phyloP scores from a whole-genome alignment of 2,888 invertebrate species.

The Leptinotarsa rubiginosa region DNA sequence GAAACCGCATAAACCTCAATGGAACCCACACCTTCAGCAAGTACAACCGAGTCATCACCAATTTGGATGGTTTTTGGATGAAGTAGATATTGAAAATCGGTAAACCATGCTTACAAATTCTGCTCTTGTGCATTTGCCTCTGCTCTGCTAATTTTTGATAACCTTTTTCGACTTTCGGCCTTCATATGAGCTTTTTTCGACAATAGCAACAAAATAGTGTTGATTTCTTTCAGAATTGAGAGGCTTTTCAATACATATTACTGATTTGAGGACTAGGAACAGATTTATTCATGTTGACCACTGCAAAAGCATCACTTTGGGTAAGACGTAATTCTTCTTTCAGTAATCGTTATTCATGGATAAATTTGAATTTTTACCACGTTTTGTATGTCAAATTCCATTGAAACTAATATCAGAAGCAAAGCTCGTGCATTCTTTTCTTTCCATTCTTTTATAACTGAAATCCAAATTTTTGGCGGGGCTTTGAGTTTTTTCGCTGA shows the following conservation, averaged over 20 bases:
- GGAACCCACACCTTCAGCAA: not conserved
- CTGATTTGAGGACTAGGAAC: not conserved
- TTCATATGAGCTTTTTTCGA: not conserved
- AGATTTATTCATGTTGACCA: not conserved
- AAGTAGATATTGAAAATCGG: not conserved
- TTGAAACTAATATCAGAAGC: constrained; percentile 6
- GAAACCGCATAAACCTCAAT: not conserved
- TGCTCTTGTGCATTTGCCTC: not conserved
- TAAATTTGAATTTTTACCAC: not conserved
- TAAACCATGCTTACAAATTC: not conserved
- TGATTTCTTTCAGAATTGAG: not conserved
- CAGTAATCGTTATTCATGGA: not conserved
- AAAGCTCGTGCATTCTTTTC: constrained; percentile 4
- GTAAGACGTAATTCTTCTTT: not conserved
- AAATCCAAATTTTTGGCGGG: not conserved
- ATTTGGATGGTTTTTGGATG: not conserved
- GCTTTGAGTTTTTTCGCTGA: not conserved
- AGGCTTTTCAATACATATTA: not conserved
- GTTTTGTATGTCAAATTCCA: constrained; percentile 1
- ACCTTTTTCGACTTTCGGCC: constrained; percentile 3
- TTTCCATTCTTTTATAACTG: not conserved
- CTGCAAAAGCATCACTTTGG: not conserved
- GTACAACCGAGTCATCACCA: not conserved
- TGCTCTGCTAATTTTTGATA: not conserved
- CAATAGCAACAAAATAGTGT: too few species aligned